Evolutionary conservation across 2,113 vertebrate genomes (phyloP).

Genomic region (Pelodiscus sinensis): DNA sequence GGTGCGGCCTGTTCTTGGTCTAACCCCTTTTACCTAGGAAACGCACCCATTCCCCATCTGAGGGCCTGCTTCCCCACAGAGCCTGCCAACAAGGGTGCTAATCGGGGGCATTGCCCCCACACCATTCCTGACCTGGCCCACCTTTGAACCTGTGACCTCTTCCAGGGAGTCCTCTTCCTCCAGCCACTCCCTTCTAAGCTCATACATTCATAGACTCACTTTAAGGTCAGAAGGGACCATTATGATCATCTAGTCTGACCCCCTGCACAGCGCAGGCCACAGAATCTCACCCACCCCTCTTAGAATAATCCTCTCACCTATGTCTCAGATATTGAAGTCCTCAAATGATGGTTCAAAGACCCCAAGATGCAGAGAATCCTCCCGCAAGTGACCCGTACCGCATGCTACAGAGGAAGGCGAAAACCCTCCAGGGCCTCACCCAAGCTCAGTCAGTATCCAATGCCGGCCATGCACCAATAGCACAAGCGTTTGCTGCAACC

Average conservation of each 20-base stretch:
- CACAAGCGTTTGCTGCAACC: neutral
- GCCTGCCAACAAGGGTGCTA: neutral
- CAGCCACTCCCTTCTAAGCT: neutral
- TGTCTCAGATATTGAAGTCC: no score
- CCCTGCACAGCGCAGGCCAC: no score
- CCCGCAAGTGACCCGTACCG: no score
- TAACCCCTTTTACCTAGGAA: neutral
- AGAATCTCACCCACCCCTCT: no score
- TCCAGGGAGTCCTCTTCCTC: neutral
- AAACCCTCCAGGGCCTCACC: no score
- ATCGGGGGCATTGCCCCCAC: neutral
- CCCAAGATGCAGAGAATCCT: no score
- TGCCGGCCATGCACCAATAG: neutral
- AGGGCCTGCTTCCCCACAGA: rapidly evolving
- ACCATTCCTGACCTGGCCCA: neutral
- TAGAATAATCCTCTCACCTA: no score
- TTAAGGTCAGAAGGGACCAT: no score
- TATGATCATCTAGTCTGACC: no score
- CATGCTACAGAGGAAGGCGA: no score
- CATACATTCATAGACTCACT: no score
- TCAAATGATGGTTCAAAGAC: no score
- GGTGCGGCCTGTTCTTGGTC: neutral
- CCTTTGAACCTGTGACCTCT: neutral
- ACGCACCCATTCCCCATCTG: neutral
- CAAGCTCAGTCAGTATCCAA: neutral